Evolutionary conservation across 2,888 invertebrate genomes (phyloP), one percentile per base, ranked within the genome.

Genomic region (Drosophila birchii): DNA sequence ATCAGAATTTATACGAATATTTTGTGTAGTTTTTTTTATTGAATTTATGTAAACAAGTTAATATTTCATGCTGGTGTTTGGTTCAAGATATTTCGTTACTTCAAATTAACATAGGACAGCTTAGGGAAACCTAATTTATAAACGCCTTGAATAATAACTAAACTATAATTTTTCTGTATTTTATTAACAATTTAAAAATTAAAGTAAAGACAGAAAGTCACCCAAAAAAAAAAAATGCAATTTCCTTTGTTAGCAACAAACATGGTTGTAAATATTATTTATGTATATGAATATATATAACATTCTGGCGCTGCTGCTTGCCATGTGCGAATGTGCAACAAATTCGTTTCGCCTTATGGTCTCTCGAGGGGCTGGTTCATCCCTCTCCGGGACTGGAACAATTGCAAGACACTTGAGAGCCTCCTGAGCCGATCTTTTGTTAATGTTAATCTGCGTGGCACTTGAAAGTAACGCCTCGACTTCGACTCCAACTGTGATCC

Each of bases 371-470:
- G 34, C 43, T 49, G 55, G 53, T 26, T 47, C 68, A 66, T 61
- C 29, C 38, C 34, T 16, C 49, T 23, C 2, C 16, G 11, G 47
- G 1, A 23, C 9, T 5, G 16, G 18, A 29, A 45, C 62, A 44
- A 61, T 61, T 36, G 29, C 55, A 39, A 75, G 43, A 55, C 76
- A 68, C 75, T 76, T 76, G 71, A 76, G 76, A 59, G 66, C 59
- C 71, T 76, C 59, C 70, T 68, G 78, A 62, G 67, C 61, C 71
- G 67, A 69, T 75, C 80, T 86, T 87, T 89, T 88, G 85, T 89
- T 87, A 70, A 69, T 55, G 76, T 74, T 81, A 85, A 85, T 79
- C 84, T 76, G 66, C 76, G 72, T 71, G 77, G 76, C 60, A 76
- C 76, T 77, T 63, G 73, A 78, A 55, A 66, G 70, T 71, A 63